Evolutionary conservation across 1,140 invertebrate species (phyloP), one percentile per base, ranked within the genome.

Genomic region (Megalopta genalis): DNA sequence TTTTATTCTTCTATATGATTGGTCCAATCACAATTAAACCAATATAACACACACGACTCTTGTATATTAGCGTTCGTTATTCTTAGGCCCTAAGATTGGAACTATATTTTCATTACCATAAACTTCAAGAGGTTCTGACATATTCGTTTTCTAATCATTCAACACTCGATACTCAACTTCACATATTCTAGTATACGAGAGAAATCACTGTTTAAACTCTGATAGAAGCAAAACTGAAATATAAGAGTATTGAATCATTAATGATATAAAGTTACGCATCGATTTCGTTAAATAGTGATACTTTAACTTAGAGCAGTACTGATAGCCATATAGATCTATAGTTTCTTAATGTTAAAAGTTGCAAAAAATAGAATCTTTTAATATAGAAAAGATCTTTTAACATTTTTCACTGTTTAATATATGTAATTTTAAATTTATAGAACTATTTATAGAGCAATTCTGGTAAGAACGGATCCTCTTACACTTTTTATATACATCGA

Each of bases 371-470:
- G 46, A 76, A 86, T 76, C 67, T 86, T 76, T 76, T 82, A 85
- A 73, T 85, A 85, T 82, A 82, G 42, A 86, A 85, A 85, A 75
- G 21, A 85, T 72, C 64, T 77, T 18, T 73, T 21, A 79, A 79
- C 71, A 79, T 74, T 74, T 42, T 77, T 64, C 46, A 54, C 46
- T 64, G 18, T 21, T 52, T 69, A 60, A 59, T 78, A 46, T 76
- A 59, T 78, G 37, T 76, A 49, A 60, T 79, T 85, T 72, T 27
- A 75, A 42, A 59, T 81, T 49, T 63, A 72, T 76, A 80, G 52
- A 75, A 85, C 70, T 79, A 73, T 81, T 86, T 57, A 64, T 74
- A 68, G 74, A 82, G 75, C 39, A 39, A 71, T 82, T 59, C 52
- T 76, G 63, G 42, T 82, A 71, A 71, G 63, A 59, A 66, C 23